These are phyloP conservation scores for Zoroaster sp. DNA, from an alignment of 53 echinoderm and acorn worm species.

Conservation along the genomic window DNA sequence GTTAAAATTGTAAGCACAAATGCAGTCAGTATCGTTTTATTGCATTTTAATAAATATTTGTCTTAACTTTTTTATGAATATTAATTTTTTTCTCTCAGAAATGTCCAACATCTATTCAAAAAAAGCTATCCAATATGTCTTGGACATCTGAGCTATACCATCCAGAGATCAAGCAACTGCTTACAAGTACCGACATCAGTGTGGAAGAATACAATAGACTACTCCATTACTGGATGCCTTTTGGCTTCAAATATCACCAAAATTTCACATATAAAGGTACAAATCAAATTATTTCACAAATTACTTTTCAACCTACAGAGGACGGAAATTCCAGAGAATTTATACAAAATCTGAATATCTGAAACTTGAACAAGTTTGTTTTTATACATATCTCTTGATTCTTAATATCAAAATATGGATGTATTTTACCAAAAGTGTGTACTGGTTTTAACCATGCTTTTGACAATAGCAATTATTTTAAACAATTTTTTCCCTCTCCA, in stretches of 20 bases:
- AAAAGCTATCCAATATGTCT: constrained; percentile 31
- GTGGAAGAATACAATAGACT: constrained; percentile 54
- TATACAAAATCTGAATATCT: too few relatives aligned
- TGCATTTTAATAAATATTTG: background rate
- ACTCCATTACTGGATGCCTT: constrained; percentile 54
- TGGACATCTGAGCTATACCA: constrained; percentile 52
- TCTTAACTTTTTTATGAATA: background rate
- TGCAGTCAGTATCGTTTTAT: too few relatives aligned
- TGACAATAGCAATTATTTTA: too few relatives aligned
- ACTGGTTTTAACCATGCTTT: too few relatives aligned
- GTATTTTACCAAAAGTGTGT: too few relatives aligned
- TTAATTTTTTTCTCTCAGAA: constrained; percentile 14
- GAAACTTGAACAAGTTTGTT: too few relatives aligned
- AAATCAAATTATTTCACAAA: background rate
- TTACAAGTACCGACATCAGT: constrained; percentile 27
- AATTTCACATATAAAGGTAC: constrained; percentile 63
- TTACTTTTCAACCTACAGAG: too few relatives aligned
- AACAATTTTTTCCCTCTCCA: too few relatives aligned
- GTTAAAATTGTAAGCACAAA: too few relatives aligned
- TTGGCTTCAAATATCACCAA: constrained; percentile 58
- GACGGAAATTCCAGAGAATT: too few relatives aligned
- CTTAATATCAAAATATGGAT: too few relatives aligned
- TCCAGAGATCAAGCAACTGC: constrained; percentile 42
- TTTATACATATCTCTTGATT: too few relatives aligned
- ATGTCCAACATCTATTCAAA: constrained; percentile 60